Conservation (phyloP, 2,888 invertebrate genomes). For the Isotomurus palustris region DNA sequence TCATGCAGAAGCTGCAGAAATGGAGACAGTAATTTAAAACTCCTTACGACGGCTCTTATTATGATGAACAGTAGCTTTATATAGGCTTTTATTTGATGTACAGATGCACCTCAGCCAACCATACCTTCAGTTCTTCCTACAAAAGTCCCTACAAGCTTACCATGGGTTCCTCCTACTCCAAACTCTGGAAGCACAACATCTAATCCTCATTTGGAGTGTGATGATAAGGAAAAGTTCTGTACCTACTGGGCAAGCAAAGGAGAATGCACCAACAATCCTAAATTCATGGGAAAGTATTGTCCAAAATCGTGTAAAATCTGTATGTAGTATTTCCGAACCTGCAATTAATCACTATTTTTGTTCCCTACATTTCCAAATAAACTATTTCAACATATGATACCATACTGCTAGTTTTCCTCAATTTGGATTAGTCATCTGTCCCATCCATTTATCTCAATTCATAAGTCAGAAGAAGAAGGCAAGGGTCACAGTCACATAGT, state of each 20-base stretch:
- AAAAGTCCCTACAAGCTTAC: background rate
- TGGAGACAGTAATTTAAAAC: background rate
- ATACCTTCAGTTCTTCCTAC: constrained; percentile 13
- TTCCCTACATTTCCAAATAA: background rate
- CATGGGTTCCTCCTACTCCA: background rate
- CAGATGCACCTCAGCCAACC: too few species aligned
- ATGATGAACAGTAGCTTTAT: too few species aligned
- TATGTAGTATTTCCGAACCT: too few species aligned
- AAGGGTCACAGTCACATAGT: too few species aligned
- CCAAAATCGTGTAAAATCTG: constrained; percentile 23
- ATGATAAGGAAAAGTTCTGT: constrained; percentile 45
- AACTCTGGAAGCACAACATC: background rate
- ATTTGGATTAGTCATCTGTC: too few species aligned
- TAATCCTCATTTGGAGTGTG: constrained; percentile 22
- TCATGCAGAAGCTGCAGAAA: constrained; percentile 31
- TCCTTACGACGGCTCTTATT: background rate
- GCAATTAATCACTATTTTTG: background rate
- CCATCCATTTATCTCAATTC: too few species aligned
- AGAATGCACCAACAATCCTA: constrained; percentile 47
- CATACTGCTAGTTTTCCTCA: too few species aligned
- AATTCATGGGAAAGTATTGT: constrained; percentile 45
- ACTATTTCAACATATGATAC: too few species aligned
- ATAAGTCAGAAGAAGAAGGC: too few species aligned
- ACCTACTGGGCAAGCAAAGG: constrained; percentile 44
- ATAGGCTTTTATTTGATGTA: background rate